Evolutionary conservation across 2,113 vertebrate species (phyloP), one percentile per base, ranked within the genome.

Genomic region (Syrrhaptes paradoxus): DNA sequence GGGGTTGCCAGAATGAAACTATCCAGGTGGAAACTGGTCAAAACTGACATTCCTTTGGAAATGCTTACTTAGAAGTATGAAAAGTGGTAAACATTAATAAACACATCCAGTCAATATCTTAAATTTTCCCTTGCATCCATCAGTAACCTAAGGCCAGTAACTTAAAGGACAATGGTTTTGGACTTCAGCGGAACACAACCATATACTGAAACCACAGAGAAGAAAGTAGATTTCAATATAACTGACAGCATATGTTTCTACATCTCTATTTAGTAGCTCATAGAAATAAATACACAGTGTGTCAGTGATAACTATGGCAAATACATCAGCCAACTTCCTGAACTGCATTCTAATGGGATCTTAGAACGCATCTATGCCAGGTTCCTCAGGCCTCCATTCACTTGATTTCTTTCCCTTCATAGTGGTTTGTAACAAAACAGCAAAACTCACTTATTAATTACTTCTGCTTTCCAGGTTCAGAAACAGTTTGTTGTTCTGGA

Each of bases 161-260:
- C 41, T 41, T 41, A 41, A 41, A 41, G 41, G 41, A 41, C 41
- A 41, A 41, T 13, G 13, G 41, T 72, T 96, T 93, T 86, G 80
- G 83, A 75, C 79, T 87, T 77, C 18, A 31, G 48, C 59, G 48
- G 79, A 93, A 94, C 75, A 77, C 76, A 89, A 71, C 28, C 6
- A 1, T 45, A 43, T 61, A 72, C 71, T 70, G 93, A 90, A 94
- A 92, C 41, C 70, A 94, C 38, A 95, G 76, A 68, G 49, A 81
- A 89, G 32, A 76, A 96, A 96, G 72, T 81, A 80, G 72, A 95
- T 90, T 90, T 96, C 83, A 93, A 71, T 86, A 71, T 88, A 97
- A 97, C 51, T 89, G 95, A 90, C 82, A 97, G 68, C 92, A 88
- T 95, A 96, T 89, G 85, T 93, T 94, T 93, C 82, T 88, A 66